Evolutionary conservation across 2,888 invertebrate genomes (phyloP).

Genomic region (Chesias legatella): DNA sequence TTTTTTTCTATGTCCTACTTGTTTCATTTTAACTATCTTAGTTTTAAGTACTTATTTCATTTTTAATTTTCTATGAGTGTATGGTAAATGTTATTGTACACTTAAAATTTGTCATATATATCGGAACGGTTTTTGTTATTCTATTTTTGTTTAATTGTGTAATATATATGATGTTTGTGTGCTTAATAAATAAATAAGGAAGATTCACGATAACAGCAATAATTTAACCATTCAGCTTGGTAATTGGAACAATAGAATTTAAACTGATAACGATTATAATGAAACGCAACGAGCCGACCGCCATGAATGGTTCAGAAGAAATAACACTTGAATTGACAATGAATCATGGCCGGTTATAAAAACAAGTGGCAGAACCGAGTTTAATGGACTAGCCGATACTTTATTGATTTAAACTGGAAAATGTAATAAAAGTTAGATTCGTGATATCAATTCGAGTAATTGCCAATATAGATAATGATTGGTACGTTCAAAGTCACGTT

Average conservation of each 20-base stretch:
- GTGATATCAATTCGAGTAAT: slow-evolving; percentile 16
- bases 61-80: no score
- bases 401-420: slow-evolving; percentile 9
- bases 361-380: slow-evolving; percentile 26
- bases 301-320: slow-evolving; percentile 34
- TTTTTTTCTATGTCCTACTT: no score
- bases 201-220: no score
- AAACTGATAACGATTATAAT: slow-evolving; percentile 41
- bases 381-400: slow-evolving; percentile 13
- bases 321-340: slow-evolving; percentile 61
- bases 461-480: slow-evolving; percentile 1
- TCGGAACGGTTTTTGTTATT: no score
- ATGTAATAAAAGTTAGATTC: slow-evolving; percentile 15
- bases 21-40: no score
- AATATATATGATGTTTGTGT: no score
- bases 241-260: slow-evolving; percentile 16
- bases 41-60: no score
- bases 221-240: neutral
- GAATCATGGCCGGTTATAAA: slow-evolving; percentile 46
- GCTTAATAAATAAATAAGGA: no score
- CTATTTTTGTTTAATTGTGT: no score
- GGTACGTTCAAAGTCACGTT: slow-evolving; percentile 16
- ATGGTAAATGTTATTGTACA: no score
- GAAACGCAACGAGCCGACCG: slow-evolving; percentile 39
- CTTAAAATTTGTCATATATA: no score